phyloP scores from a whole-genome alignment of 2,888 invertebrate genomes.

The Acronicta psi region DNA sequence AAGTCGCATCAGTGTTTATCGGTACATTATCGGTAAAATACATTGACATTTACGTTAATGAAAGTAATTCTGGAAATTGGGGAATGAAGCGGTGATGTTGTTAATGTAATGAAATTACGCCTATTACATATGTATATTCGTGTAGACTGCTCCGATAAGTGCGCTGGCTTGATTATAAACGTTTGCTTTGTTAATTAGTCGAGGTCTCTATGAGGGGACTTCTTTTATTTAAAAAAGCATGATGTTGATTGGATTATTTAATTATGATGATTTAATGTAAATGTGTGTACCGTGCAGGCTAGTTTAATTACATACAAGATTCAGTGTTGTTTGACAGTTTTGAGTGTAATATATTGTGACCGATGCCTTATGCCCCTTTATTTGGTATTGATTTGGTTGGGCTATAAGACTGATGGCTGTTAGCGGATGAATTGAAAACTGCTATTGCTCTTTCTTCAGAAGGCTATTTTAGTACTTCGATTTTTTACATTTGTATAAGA shows the following conservation, averaged over 20 bases:
- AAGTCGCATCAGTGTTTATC: slow-evolving; percentile 68
- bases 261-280: not conserved
- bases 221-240: slow-evolving; percentile 27
- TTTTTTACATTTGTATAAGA: no score
- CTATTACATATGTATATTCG: slow-evolving; percentile 41
- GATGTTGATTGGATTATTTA: slow-evolving; percentile 14
- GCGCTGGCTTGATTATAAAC: slow-evolving; percentile 31
- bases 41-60: slow-evolving; percentile 62
- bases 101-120: slow-evolving; percentile 50
- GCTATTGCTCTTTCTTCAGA: no score
- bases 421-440: no score
- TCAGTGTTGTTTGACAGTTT: no score
- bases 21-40: slow-evolving; percentile 67
- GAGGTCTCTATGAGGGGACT: slow-evolving; percentile 18
- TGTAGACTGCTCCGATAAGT: slow-evolving; percentile 29
- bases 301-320: not conserved
- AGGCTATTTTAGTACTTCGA: no score
- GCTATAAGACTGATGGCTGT: no score
- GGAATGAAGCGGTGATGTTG: slow-evolving; percentile 40
- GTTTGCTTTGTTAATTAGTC: slow-evolving; percentile 43
- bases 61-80: slow-evolving; percentile 54
- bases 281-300: no score
- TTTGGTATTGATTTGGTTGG: no score
- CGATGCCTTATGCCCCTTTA: no score
- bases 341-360: no score